Base-by-base conservation (phyloP, 2,113 vertebrate genomes). In the Ibidorhyncha struthersii region DNA sequence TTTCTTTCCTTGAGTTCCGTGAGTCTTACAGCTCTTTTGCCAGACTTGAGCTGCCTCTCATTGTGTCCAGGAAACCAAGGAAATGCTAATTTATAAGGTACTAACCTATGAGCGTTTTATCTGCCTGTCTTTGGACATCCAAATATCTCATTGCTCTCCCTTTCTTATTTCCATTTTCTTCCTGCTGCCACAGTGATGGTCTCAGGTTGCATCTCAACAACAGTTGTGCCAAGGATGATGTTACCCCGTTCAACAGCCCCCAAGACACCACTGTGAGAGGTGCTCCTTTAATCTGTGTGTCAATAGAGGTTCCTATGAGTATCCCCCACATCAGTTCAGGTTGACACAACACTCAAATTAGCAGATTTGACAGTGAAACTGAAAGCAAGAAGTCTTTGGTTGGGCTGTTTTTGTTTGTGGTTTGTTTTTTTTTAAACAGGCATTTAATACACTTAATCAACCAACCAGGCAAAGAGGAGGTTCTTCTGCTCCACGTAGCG, bases 401-500 rank as follows among this genome's bases (percentile, higher is more conserved):
- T 69, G 27, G 19, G 53, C 10, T 45, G 13, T 1, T 84, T 80
- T 55, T 81, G 23, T 80, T 43, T 40, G 41, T 16, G 36, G 38
- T 38, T 52, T 82, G 29, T 66, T 70, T 34, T 16, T 18, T 34
- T 38, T 18, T 23, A 9, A 74, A 49, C 4, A 27, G 32, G 43
- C 10, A 65, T 32, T 62, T 84, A 84, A 74, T 38, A 53, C 12
- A 56, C 2, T 19, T 43, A 20, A 70, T 40, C 18, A 90, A 69
- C 19, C 20, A 80, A 22, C 26, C 18, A 17, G 1, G 3, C n/a
- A 81, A 49, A 81, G 16, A 55, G 13, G 19, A 81, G 40, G 16
- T 62, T 88, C 38, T 65, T 41, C 69, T 50, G 25, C 56, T 97
- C 52, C 47, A 65, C 0, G 0, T 0, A 88, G 41, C 6, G 6